Evolutionary conservation across 2,888 invertebrate genomes (phyloP), one percentile per base, ranked within the genome.

Genomic region (Hermodice carunculata): DNA sequence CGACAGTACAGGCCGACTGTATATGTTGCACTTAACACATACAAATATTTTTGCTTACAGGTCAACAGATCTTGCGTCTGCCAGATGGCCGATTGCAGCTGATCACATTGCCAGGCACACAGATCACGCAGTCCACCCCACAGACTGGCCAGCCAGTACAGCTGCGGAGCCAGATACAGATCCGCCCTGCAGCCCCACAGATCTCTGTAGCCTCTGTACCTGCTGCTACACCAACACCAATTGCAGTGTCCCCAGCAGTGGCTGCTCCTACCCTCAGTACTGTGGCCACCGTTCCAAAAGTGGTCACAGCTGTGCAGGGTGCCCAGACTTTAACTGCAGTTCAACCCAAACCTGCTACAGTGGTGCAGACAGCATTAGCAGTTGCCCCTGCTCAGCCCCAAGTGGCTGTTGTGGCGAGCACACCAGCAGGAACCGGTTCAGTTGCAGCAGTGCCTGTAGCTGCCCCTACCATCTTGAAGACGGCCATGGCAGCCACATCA

Each of bases 11-110:
- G n/a, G n/a, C n/a, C n/a, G n/a, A n/a, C n/a, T n/a, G n/a, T n/a
- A n/a, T n/a, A n/a, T n/a, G n/a, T n/a, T n/a, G n/a, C n/a, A n/a
- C n/a, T n/a, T n/a, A n/a, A n/a, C n/a, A n/a, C n/a, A n/a, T n/a
- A n/a, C 8, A 51, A 14, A 51, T n/a, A 5, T 17, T 29, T 42
- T 2, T 56, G 11, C n/a, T 26, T 31, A 11, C 72, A 87, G 86
- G 86, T 63, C 97, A 97, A 82, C 96, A 96, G 81, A 88, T 97
- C 61, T 92, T 96, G 46, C 94, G 96, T 84, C 92, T 95, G 90
- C 93, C 96, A 0, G 96, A 97, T 85, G 97, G 97, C 0, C 94
- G 95, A 83, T 87, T 96, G 28, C 96, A 96, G 82, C 92, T 96
- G 22, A 89, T 93, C 37, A 92, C 83, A 3, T 71, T 81, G 57